A percentile compares a stretch with the other conserved stretches of the same genome.
These are phyloP conservation scores for Drosophila mauritiana DNA, from an alignment of 1,140 invertebrate genomes.

Conservation along the genomic window DNA sequence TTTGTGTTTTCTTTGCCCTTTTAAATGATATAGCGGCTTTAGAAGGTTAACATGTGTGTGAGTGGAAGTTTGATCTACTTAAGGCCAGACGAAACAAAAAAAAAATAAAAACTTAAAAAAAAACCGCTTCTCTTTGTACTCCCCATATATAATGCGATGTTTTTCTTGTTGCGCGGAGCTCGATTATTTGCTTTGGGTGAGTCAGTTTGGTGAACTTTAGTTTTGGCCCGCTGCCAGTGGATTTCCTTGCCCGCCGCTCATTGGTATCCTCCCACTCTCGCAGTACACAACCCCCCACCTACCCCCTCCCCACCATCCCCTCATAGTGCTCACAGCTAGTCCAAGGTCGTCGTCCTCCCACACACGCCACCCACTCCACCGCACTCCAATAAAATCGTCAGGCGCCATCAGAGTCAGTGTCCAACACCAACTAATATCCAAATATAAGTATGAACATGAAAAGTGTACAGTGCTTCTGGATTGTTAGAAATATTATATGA, in stretches of 20 bases:
- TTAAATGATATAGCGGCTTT: conserved; percentile 25
- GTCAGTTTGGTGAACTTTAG: conserved; percentile 44
- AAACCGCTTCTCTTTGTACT: conserved; percentile 4
- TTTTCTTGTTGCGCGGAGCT: conserved; percentile 1
- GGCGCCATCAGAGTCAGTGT: conserved; percentile 17
- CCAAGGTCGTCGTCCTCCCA: conserved; percentile 78
- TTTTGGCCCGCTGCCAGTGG: conserved; percentile 31
- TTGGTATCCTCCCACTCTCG: conserved; percentile 2
- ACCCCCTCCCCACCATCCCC: no score
- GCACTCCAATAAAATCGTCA: conserved; percentile 17
- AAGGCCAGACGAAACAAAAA: conserved; percentile 10
- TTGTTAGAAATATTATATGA: background rate
- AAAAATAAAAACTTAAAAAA: background rate
- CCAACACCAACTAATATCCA: conserved; percentile 6
- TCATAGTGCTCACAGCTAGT: conserved; percentile 10
- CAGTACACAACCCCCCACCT: no score
- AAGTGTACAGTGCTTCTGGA: conserved; percentile 13
- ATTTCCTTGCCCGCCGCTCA: conserved; percentile 10
- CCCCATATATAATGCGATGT: background rate
- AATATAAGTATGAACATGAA: background rate
- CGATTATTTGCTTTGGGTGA: conserved; percentile 21
- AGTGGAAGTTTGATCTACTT: conserved; percentile 33
- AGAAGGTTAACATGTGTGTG: conserved; percentile 22
- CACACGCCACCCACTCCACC: conserved; percentile 12
- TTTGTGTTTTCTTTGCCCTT: conserved; percentile 28